Percentiles rank a stretch among this genome's conserved stretches.
Conservation (phyloP, 30 jellyfish, hydroid and myxozoan species). For the Cassiopea andromeda region DNA sequence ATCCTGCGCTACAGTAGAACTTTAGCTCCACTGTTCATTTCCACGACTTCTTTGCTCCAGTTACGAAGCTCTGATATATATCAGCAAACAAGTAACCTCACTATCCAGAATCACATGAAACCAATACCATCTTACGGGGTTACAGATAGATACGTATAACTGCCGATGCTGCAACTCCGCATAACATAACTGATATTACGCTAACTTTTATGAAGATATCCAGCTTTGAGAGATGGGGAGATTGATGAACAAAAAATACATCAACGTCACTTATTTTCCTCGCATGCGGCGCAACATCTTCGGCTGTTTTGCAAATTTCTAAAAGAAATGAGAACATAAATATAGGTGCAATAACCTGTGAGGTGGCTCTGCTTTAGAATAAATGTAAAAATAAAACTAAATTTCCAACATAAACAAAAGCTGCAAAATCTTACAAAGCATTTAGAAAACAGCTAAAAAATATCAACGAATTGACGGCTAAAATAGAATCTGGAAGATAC, state of each 20-base stretch:
- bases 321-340: background rate
- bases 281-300: background rate
- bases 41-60: background rate
- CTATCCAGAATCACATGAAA: background rate
- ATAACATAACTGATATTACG: background rate
- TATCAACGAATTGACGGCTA: too few relatives aligned
- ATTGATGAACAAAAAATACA: background rate
- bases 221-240: background rate
- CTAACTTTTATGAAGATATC: background rate
- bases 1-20: too few relatives aligned
- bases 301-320: background rate
- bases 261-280: background rate
- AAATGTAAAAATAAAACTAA: background rate
- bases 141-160: background rate
- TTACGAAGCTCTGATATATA: background rate
- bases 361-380: background rate
- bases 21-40: background rate
- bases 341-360: background rate
- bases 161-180: conserved; percentile 1
- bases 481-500: background rate
- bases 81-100: background rate
- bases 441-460: too few relatives aligned
- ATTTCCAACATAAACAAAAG: background rate
- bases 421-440: too few relatives aligned
- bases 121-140: background rate